A percentile compares a stretch with the other conserved stretches of the same genome.
These are phyloP conservation scores for Coremacera marginata DNA, from an alignment of 2,888 invertebrate species.

Conservation along the genomic window DNA sequence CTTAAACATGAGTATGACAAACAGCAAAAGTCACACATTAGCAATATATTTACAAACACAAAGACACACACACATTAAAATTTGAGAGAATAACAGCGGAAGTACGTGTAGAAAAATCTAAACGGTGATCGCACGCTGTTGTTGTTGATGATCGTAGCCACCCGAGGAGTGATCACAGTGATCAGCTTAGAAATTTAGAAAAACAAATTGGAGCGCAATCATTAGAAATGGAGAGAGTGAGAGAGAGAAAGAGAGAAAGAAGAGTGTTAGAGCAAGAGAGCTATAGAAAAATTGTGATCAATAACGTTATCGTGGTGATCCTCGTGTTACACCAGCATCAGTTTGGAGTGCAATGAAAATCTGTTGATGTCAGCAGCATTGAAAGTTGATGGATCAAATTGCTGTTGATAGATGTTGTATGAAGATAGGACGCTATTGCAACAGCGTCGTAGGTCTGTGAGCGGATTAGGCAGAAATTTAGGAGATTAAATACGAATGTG, in stretches of 20 bases:
- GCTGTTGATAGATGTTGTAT: background rate
- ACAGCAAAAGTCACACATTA: conserved; percentile 64
- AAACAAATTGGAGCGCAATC: conserved; percentile 9
- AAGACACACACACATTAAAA: background rate
- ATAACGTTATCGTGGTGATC: background rate
- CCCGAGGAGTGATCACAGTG: conserved; percentile 37
- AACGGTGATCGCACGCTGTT: conserved; percentile 26
- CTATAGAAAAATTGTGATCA: background rate
- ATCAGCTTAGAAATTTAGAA: conserved; percentile 39
- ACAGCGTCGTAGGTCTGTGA: no score
- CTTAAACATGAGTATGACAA: conserved; percentile 43
- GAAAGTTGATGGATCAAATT: background rate
- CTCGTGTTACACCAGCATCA: conserved; percentile 8
- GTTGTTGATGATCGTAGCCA: conserved; percentile 49
- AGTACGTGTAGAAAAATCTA: conserved; percentile 26
- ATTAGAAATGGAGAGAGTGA: background rate
- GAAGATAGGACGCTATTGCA: background rate
- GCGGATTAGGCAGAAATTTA: no score
- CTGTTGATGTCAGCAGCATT: background rate
- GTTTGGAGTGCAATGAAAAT: background rate
- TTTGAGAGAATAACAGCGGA: conserved; percentile 3
- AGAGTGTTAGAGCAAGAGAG: background rate
- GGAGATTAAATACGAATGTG: no score
- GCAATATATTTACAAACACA: conserved; percentile 48
- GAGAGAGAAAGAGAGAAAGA: background rate